Conservation (phyloP, 2,888 invertebrate genomes). For the Listrodromus nycthemerus region DNA sequence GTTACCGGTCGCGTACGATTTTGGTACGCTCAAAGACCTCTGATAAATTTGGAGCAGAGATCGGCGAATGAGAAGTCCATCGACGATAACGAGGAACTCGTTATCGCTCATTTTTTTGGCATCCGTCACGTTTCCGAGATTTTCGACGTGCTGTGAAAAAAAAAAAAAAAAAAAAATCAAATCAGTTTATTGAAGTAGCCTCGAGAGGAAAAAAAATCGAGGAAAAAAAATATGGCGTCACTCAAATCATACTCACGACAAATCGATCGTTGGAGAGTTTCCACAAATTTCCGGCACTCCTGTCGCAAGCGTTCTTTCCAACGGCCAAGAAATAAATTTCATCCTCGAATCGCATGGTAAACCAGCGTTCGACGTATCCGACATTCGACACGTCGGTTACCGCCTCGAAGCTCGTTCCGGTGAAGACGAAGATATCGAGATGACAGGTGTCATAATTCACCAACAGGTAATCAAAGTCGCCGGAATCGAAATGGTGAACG, state of each 20-base stretch:
- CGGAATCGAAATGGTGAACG: slow-evolving; percentile 79
- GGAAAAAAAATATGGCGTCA: neutral
- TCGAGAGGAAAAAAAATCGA: neutral
- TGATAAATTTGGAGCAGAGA: slow-evolving; percentile 64
- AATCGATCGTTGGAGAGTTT: slow-evolving; percentile 79
- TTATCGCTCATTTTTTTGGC: slow-evolving; percentile 68
- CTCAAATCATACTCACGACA: slow-evolving; percentile 74
- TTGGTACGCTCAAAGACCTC: slow-evolving; percentile 41
- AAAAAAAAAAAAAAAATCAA: slow-evolving; percentile 14
- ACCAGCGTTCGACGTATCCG: slow-evolving; percentile 85
- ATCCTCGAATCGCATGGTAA: slow-evolving; percentile 79
- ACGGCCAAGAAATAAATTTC: slow-evolving; percentile 82
- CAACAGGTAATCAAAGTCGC: slow-evolving; percentile 81
- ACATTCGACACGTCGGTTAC: slow-evolving; percentile 80
- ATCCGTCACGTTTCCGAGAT: slow-evolving; percentile 73
- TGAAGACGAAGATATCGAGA: slow-evolving; percentile 84
- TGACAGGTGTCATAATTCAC: slow-evolving; percentile 84
- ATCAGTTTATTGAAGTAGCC: neutral
- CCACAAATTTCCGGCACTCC: slow-evolving; percentile 84
- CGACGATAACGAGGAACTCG: slow-evolving; percentile 67
- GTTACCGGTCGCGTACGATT: slow-evolving; percentile 44
- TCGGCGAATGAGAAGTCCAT: slow-evolving; percentile 65
- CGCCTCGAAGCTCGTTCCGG: slow-evolving; percentile 75
- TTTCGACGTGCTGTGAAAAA: slow-evolving; percentile 71
- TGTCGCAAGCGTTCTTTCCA: slow-evolving; percentile 76